These are phyloP conservation scores for Rhamnusium bicolor DNA, from an alignment of 2,888 invertebrate species.

Conservation along the genomic window DNA sequence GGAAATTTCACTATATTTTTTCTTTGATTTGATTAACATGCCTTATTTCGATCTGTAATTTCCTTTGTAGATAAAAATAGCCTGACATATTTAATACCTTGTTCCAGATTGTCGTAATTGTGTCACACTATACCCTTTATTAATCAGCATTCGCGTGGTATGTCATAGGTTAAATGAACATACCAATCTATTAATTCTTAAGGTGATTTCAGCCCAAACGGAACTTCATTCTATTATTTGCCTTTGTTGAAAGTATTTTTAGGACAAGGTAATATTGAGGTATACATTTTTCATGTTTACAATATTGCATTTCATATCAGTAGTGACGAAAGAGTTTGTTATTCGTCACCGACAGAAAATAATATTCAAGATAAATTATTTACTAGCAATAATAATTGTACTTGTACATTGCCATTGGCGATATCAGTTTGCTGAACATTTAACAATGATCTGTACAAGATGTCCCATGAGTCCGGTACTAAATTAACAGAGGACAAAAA, in stretches of 20 bases:
- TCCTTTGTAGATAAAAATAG: constrained; percentile 12
- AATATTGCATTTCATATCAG: neutral
- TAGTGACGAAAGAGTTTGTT: neutral
- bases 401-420: too few species aligned
- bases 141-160: constrained; percentile 27
- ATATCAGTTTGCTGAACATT: too few species aligned
- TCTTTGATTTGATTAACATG: neutral
- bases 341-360: neutral
- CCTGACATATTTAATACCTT: constrained; percentile 18
- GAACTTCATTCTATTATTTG: neutral
- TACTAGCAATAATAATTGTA: too few species aligned
- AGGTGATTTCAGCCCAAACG: neutral
- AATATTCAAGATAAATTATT: neutral
- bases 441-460: too few species aligned
- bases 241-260: constrained; percentile 11
- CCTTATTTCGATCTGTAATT: neutral
- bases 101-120: constrained; percentile 14
- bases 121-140: constrained; percentile 21
- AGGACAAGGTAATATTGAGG: constrained; percentile 10
- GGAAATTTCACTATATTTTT: neutral
- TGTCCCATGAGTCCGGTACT: too few species aligned
- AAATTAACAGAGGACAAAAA: too few species aligned
- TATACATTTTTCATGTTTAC: constrained; percentile 6
- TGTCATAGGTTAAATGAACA: constrained; percentile 26
- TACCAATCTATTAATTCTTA: constrained; percentile 8